Evolutionary conservation across 2,113 vertebrate species (phyloP), one percentile per base, ranked within the genome.

Genomic region (Myotis lucifugus): DNA sequence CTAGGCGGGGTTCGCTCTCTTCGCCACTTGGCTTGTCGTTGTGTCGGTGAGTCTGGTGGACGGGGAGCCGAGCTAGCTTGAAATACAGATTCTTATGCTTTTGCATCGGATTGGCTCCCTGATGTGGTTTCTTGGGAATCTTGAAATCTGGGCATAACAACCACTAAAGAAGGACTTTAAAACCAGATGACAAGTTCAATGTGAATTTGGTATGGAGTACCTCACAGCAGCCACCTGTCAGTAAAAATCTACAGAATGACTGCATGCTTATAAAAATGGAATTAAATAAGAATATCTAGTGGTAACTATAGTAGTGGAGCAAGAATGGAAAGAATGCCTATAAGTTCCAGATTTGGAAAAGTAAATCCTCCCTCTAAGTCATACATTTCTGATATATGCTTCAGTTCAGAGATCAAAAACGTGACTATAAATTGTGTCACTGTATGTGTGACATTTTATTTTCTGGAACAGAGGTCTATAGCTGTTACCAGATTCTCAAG

Each of bases 221-320:
- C 64, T 32, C 90, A 18, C 11, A 59, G n/a, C 21, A 76, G 27
- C 2, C 0, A 4, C 5, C 6, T 74, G 25, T 59, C 66, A 76
- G 7, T 48, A 79, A 88, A 91, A 72, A 61, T 46, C 56, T 85
- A 25, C 2, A 76, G 85, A 86, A 87, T 46, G 76, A 93, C 76
- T 54, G 7, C 3, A 21, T 4, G 2, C 0, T 82, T 25, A 84
- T 82, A 66, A 86, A 94, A 92, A 42, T 76, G 14, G 42, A 92
- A 83, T 96, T 93, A 74, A 94, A 48, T 88, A 82, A 70, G 18
- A 48, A 32, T 69, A 32, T 66, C 82, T 90, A 85, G 81, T 25
- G 29, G 50, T 59, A 56, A 9, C 15, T 94, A 17, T 1, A 40
- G 21, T 27, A 25, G 4, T 46, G 14, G 34, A 70, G 40, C 25